Evolutionary conservation across 2,797 vertebrate genomes (phyloP), one percentile per base, ranked within the genome.

Genomic region (Notolepis coatsorum): DNA sequence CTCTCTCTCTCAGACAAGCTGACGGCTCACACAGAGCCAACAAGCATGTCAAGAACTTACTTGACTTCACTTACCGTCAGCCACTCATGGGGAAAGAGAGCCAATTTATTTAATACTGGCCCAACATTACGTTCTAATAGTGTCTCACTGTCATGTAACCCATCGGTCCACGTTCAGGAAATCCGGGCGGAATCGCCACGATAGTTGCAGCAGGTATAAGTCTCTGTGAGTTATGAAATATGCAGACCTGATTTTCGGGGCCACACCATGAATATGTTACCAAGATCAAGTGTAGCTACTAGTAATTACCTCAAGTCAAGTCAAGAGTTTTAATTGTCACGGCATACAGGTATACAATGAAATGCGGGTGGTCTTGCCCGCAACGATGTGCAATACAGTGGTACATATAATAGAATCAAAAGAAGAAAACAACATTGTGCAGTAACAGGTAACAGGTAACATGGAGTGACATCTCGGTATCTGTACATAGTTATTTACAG

Each of bases 31-130:
- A 55, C 35, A 65, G 70, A 64, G 54, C 45, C 48, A 61, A 46
- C 65, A 62, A 60, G 58, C 46, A 73, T 77, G 84, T 82, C 79
- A 79, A 75, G 64, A 87, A 78, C 70, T n/a, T n/a, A n/a, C n/a
- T n/a, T n/a, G n/a, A n/a, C 64, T 64, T 61, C 73, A 77, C 75
- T 85, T 82, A 87, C 80, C 81, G 82, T 43, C 38, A 71, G 65
- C 59, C 63, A 48, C 60, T 84, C 80, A 71, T 38, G 48, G 65
- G 56, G 81, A 82, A 82, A 70, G n/a, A 50, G 56, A 71, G 84
- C 59, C 61, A 65, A 77, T 86, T 71, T 75, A 79, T 68, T 73
- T 77, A 75, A 81, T 53, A 74, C 65, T 47, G 75, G 10, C 43
- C 48, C 68, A 65, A 45, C 71, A 48, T 50, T 39, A 54, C 59